Evolutionary conservation across 2,888 invertebrate species (phyloP).

Genomic region (Buathra laborator): DNA sequence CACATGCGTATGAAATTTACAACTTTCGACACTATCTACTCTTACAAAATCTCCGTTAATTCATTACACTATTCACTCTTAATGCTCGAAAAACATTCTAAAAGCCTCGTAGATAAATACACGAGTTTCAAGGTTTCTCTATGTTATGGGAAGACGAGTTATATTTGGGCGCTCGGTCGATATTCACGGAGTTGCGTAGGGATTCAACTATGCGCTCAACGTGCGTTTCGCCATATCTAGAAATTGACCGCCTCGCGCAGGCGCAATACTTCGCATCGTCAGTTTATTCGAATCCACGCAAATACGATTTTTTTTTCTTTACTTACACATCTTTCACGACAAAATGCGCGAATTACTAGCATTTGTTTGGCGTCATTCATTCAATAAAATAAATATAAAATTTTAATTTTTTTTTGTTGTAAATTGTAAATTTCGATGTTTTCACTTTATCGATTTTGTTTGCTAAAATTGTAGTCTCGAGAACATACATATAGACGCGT

Average conservation of each 20-base stretch:
- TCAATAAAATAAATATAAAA: neutral
- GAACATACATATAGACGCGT: slow-evolving; percentile 18
- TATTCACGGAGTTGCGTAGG: slow-evolving; percentile 11
- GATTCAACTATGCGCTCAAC: slow-evolving; percentile 7
- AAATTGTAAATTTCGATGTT: neutral
- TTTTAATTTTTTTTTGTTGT: neutral
- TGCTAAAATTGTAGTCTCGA: neutral
- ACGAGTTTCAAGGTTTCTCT: neutral
- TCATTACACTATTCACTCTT: neutral
- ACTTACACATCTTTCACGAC: too few relatives aligned
- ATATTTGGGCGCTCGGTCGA: neutral
- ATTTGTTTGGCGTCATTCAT: neutral
- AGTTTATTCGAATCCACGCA: neutral
- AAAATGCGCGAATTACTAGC: too few relatives aligned
- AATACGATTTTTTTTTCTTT: too few relatives aligned
- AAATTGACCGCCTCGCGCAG: neutral
- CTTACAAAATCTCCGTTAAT: neutral
- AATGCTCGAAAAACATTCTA: too few relatives aligned
- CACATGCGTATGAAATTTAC: neutral
- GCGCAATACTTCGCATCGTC: neutral
- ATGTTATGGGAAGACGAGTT: neutral
- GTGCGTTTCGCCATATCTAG: slow-evolving; percentile 4
- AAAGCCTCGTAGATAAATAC: neutral
- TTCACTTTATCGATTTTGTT: slow-evolving; percentile 24
- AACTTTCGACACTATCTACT: neutral